Evolutionary conservation across 2,888 invertebrate species (phyloP), one percentile per base, ranked within the genome.

Genomic region (Coecobrya sp.): DNA sequence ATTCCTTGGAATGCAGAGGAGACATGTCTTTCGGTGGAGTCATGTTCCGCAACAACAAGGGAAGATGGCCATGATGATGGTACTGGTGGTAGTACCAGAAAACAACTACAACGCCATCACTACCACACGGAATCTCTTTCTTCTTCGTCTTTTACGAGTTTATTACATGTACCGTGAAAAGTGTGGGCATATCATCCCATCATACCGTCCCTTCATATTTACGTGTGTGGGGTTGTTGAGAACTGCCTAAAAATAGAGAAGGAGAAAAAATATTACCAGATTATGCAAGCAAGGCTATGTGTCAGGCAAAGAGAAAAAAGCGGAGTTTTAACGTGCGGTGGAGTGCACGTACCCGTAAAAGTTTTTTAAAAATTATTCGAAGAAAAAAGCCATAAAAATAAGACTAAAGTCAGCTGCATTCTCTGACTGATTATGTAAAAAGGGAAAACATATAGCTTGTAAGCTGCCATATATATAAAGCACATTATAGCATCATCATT

Each of bases 161-260:
- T 68, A 30, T 10, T 16, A 0, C 11, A 27, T 68, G 68, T 11
- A 10, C 62, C 62, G 22, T 65, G 70, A 70, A 70, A 70, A 36
- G 16, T 42, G 36, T 30, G 42, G n/a, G 30, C 16, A 36, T 36
- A 42, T 30, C 5, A 30, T 30, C 16, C 22, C 16, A 65, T 10
- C 52, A 30, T 42, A 19, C n/a, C 36, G 3, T 70, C 36, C 70
- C 19, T 70, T 36, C 36, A 42, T 36, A 42, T 70, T 42, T 36
- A 7, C 45, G 42, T n/a, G 70, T 19, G 42, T 49, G 86, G 73
- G 73, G 84, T 68, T 79, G 52, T 79, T 19, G 59, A 73, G 45
- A 89, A 84, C 59, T 62, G 42, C 89, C 89, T 89, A 89, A 89
- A 89, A 89, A 89, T 89, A 89, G 89, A 89, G 13, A 89, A 82